Evolutionary conservation across 2,113 vertebrate genomes (phyloP).

Genomic region (Campylorhamphus procurvoides): DNA sequence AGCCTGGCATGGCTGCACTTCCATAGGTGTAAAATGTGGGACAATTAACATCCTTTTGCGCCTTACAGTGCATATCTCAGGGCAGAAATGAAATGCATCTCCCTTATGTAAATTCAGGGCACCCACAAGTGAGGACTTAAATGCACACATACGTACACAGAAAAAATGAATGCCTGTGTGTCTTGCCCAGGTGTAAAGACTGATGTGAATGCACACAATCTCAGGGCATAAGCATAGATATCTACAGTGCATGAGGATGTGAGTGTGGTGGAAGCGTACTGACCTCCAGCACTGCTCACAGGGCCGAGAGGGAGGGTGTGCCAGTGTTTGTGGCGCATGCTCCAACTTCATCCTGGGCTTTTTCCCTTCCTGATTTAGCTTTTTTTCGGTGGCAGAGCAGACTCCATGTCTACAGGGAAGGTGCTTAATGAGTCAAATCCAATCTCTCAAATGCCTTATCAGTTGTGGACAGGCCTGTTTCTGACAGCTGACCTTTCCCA

Average conservation of each 20-base stretch:
- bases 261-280: accelerated
- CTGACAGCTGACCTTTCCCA: constrained; percentile 74
- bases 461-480: constrained; percentile 55
- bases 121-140: accelerated
- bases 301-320: not conserved
- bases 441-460: constrained; percentile 71
- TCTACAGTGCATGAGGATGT: accelerated
- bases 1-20: no score
- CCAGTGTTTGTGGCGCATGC: not conserved
- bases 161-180: accelerated
- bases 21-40: accelerated
- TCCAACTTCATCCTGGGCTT: not conserved
- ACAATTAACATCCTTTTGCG: not conserved
- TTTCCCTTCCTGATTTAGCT: not conserved
- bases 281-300: accelerated
- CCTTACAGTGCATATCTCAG: not conserved
- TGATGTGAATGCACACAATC: accelerated
- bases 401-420: constrained; percentile 43
- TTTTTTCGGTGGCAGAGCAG: not conserved
- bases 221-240: accelerated
- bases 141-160: accelerated
- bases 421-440: constrained; percentile 63
- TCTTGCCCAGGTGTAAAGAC: not conserved
- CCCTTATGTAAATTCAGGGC: not conserved
- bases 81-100: not conserved